A percentile compares a stretch with the other conserved stretches of the same genome.
phyloP scores from a whole-genome alignment of 2,888 invertebrate genomes.

The Cosmopolites sordidus region DNA sequence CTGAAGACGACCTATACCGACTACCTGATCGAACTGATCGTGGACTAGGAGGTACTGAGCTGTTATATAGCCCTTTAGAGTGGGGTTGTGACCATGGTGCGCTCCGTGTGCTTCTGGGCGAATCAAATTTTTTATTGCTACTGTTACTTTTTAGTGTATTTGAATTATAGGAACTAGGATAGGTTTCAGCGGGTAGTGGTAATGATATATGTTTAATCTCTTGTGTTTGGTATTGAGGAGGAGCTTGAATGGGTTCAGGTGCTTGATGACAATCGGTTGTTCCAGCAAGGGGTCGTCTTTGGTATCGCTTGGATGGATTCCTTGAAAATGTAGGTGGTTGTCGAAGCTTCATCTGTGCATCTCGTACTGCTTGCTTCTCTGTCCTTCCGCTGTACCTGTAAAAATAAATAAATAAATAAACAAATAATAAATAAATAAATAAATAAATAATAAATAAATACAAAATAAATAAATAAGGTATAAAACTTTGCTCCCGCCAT shows the following conservation, averaged over 20 bases:
- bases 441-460: too few species aligned
- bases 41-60: slow-evolving; percentile 61
- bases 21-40: slow-evolving; percentile 74
- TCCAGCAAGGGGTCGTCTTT: slow-evolving; percentile 53
- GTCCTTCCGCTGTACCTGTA: slow-evolving; percentile 60
- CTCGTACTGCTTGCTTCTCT: slow-evolving; percentile 55
- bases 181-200: slow-evolving; percentile 53
- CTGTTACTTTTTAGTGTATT: slow-evolving; percentile 26
- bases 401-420: too few species aligned
- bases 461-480: too few species aligned
- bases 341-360: slow-evolving; percentile 48
- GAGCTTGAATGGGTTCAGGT: slow-evolving; percentile 22
- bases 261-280: slow-evolving; percentile 9
- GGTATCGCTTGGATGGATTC: slow-evolving; percentile 61
- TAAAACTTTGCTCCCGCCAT: too few species aligned
- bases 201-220: slow-evolving; percentile 56
- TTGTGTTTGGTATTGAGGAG: slow-evolving; percentile 32
- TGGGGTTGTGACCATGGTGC: slow-evolving; percentile 74
- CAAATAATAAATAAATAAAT: too few species aligned
- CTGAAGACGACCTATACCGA: slow-evolving; percentile 70
- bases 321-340: slow-evolving; percentile 60
- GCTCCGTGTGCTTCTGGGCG: slow-evolving; percentile 78
- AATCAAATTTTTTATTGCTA: slow-evolving; percentile 53
- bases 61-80: slow-evolving; percentile 65
- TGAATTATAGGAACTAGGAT: slow-evolving; percentile 37